Percentiles rank a stretch among this genome's conserved stretches.
Conservation (phyloP, 1,140 invertebrate genomes). For the Neocloeon triangulifer region DNA sequence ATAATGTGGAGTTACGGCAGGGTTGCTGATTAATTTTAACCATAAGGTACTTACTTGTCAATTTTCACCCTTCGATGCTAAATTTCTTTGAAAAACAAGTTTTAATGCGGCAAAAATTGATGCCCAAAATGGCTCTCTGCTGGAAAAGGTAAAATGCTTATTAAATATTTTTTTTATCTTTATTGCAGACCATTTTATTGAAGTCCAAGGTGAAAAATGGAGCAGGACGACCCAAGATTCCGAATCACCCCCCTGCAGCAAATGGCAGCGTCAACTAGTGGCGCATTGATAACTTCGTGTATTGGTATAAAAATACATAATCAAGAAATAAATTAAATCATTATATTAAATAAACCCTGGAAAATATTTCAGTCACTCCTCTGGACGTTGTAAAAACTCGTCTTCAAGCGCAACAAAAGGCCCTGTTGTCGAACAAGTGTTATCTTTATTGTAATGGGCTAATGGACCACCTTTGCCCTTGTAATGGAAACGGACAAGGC, state of each 20-base stretch:
- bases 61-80: too few relatives aligned
- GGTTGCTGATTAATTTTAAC: too few relatives aligned
- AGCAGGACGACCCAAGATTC: conserved; percentile 43
- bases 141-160: too few relatives aligned
- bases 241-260: conserved; percentile 67
- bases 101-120: too few relatives aligned
- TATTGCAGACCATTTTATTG: too few relatives aligned
- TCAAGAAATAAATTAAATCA: too few relatives aligned
- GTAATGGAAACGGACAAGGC: conserved; percentile 25
- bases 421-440: conserved; percentile 61
- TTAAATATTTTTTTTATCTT: not conserved
- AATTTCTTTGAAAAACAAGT: too few relatives aligned
- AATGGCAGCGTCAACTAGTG: conserved; percentile 70
- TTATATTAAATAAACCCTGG: too few relatives aligned
- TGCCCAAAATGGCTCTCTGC: too few relatives aligned
- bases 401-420: conserved; percentile 81
- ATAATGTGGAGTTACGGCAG: too few relatives aligned
- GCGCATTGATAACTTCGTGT: conserved; percentile 69
- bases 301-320: too few relatives aligned
- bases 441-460: conserved; percentile 95
- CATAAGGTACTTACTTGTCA: too few relatives aligned
- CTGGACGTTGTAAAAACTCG: conserved; percentile 97
- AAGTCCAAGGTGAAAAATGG: not conserved
- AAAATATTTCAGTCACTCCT: conserved; percentile 80
- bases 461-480: conserved; percentile 98